Percentiles rank a stretch among this genome's conserved stretches.
These are phyloP conservation scores for Trididemnum miniatum DNA, from an alignment of 23 tunicate genomes.

Conservation along the genomic window DNA sequence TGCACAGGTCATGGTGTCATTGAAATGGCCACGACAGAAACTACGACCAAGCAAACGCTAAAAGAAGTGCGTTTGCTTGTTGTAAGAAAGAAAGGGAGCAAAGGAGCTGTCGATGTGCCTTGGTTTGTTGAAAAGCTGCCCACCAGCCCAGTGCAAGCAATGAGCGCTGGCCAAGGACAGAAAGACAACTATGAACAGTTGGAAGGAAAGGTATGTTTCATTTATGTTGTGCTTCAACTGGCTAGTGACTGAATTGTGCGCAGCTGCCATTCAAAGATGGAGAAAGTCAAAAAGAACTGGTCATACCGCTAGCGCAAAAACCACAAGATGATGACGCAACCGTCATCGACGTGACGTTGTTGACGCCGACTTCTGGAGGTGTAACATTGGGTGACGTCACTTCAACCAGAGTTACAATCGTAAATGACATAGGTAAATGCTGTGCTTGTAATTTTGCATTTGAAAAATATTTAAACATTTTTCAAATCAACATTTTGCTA, in stretches of 20 bases:
- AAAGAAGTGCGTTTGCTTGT: slow-evolving; percentile 37
- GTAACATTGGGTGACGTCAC: slow-evolving; percentile 82
- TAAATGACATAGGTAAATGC: slow-evolving; percentile 74
- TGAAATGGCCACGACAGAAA: slow-evolving; percentile 69
- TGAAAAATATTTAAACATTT: no score
- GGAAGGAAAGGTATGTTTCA: slow-evolving; percentile 75
- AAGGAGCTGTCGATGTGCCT: slow-evolving; percentile 73
- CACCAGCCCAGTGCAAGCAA: neutral
- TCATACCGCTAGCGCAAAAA: slow-evolving; percentile 54
- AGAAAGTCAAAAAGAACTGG: slow-evolving; percentile 67
- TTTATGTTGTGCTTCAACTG: neutral
- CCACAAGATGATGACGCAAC: slow-evolving; percentile 80
- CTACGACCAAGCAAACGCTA: slow-evolving; percentile 50
- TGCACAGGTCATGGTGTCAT: slow-evolving; percentile 70
- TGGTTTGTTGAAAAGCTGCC: slow-evolving; percentile 75
- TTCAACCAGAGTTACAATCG: slow-evolving; percentile 63
- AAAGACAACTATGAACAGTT: slow-evolving; percentile 65
- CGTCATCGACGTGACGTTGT: slow-evolving; percentile 61
- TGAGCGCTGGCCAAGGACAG: slow-evolving; percentile 6
- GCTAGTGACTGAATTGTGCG: neutral
- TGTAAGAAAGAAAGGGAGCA: slow-evolving; percentile 70
- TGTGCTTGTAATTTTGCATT: no score
- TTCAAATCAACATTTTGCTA: no score
- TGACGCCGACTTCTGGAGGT: slow-evolving; percentile 66
- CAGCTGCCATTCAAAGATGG: slow-evolving; percentile 83